Evolutionary conservation across 2,888 invertebrate genomes (phyloP).

Genomic region (Ennomos fuscantarius): DNA sequence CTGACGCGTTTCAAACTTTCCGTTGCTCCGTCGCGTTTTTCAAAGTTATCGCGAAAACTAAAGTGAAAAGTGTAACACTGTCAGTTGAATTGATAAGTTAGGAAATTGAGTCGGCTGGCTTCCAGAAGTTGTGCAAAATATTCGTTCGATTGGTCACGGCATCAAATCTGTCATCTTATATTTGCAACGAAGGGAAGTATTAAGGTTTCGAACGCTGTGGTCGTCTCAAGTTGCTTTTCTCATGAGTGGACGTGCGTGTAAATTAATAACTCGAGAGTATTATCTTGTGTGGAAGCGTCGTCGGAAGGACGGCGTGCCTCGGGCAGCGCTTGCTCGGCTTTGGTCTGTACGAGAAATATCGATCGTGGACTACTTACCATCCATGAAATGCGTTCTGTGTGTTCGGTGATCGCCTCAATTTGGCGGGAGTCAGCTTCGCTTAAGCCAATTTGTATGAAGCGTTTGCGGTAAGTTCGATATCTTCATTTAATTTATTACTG

Average conservation of each 20-base stretch:
- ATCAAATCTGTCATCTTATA: slow-evolving; percentile 81
- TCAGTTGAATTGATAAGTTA: slow-evolving; percentile 37
- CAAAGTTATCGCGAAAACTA: slow-evolving; percentile 31
- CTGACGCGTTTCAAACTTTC: slow-evolving; percentile 71
- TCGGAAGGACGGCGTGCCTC: slow-evolving; percentile 64
- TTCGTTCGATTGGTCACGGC: slow-evolving; percentile 66
- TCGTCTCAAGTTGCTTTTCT: slow-evolving; percentile 85
- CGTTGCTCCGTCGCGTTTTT: slow-evolving; percentile 52
- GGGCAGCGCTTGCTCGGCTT: slow-evolving; percentile 67
- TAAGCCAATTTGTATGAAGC: slow-evolving; percentile 59
- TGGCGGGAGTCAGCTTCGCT: slow-evolving; percentile 69
- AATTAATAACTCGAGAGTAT: slow-evolving; percentile 82
- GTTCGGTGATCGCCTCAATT: slow-evolving; percentile 71
- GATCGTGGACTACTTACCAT: slow-evolving; percentile 73
- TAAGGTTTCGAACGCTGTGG: slow-evolving; percentile 84
- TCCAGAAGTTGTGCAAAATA: slow-evolving; percentile 62
- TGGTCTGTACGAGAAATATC: slow-evolving; percentile 69
- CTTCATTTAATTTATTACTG: slow-evolving; percentile 34
- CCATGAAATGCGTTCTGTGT: slow-evolving; percentile 72
- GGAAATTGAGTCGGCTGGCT: slow-evolving; percentile 35
- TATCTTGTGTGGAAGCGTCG: slow-evolving; percentile 75
- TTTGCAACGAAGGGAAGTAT: slow-evolving; percentile 84
- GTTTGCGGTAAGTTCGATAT: slow-evolving; percentile 61
- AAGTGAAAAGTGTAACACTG: slow-evolving; percentile 35
- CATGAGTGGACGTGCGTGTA: slow-evolving; percentile 84